Evolutionary conservation across 2,888 invertebrate genomes (phyloP).

Genomic region (Aricia artaxerxes): DNA sequence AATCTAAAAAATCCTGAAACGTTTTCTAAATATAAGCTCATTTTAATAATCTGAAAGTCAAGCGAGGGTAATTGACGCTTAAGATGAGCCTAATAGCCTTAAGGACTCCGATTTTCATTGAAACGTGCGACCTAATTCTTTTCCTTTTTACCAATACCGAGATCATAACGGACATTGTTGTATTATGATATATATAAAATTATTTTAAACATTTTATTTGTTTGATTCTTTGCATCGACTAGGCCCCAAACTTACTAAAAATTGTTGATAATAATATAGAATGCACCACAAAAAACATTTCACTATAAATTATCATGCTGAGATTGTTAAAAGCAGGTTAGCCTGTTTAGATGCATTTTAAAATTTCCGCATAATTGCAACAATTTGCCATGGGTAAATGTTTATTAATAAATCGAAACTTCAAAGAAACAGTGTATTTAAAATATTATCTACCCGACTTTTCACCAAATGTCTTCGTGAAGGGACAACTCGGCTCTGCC

Average conservation of each 20-base stretch:
- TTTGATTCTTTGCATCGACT: neutral
- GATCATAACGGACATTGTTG: neutral
- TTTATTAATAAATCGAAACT: neutral
- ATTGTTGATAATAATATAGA: too few relatives aligned
- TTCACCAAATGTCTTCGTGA: conserved; percentile 13
- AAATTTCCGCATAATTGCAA: neutral
- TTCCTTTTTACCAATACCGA: neutral
- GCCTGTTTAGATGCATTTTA: too few relatives aligned
- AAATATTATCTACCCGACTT: neutral
- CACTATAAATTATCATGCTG: neutral
- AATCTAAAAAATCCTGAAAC: too few relatives aligned
- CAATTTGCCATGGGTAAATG: neutral
- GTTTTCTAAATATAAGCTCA: neutral
- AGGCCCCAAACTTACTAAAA: too few relatives aligned
- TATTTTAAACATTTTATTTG: too few relatives aligned
- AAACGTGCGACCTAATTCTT: conserved; percentile 6
- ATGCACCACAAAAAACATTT: too few relatives aligned
- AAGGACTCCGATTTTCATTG: neutral
- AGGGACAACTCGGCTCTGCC: neutral
- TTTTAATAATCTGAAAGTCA: neutral
- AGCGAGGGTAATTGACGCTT: neutral
- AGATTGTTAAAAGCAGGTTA: neutral
- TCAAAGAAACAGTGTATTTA: neutral
- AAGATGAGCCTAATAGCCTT: neutral
- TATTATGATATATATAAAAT: too few relatives aligned